Conservation (phyloP, 2,113 vertebrate species). For the Tupaia tana region DNA sequence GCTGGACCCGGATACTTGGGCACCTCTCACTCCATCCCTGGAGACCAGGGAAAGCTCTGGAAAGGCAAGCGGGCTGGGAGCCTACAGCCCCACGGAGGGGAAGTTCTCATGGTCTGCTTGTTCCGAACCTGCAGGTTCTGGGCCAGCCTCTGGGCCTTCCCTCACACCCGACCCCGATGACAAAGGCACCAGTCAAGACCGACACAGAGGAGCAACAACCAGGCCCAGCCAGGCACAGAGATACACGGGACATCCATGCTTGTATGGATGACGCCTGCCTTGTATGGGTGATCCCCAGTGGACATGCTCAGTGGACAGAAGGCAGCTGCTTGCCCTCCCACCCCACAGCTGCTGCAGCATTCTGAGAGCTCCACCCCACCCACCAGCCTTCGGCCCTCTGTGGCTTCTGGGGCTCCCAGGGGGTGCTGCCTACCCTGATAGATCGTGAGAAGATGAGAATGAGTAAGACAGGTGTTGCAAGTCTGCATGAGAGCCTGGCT, state of each 20-base stretch:
- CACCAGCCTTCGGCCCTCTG: accelerated
- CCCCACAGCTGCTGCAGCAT: neutral
- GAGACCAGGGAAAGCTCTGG: neutral
- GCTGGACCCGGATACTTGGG: neutral
- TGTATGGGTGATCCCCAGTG: accelerated
- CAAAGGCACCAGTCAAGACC: no score
- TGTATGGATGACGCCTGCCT: accelerated
- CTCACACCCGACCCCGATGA: no score
- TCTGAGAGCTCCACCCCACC: neutral
- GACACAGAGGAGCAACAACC: neutral
- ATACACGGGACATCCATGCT: neutral
- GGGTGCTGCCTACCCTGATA: neutral
- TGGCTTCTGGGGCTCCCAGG: neutral
- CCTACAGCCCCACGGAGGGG: neutral
- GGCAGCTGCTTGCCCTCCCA: neutral
- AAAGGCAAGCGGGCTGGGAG: neutral
- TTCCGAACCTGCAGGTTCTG: neutral
- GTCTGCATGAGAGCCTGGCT: no score
- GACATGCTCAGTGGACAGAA: neutral
- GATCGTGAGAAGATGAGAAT: neutral
- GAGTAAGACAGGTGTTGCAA: neutral
- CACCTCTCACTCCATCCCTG: neutral
- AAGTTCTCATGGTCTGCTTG: neutral
- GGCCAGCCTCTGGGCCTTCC: neutral
- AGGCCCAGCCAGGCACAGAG: neutral